These are phyloP conservation scores for Albula glossodonta DNA, from an alignment of 2,113 vertebrate genomes.

Conservation along the genomic window DNA sequence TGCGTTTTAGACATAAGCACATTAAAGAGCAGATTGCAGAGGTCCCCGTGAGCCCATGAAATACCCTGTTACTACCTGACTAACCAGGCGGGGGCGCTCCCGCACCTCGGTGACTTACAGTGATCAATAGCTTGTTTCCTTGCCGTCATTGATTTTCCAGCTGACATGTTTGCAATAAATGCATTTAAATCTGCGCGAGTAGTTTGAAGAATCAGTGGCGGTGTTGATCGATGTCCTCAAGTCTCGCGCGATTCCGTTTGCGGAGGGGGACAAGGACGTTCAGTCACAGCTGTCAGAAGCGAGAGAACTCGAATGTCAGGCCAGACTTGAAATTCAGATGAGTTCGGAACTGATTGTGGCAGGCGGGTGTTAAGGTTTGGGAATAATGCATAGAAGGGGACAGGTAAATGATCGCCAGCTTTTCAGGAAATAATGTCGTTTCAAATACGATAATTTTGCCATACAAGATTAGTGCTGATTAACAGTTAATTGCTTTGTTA, in stretches of 20 bases:
- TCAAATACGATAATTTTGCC: not conserved
- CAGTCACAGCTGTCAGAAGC: not conserved
- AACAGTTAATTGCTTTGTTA: not conserved
- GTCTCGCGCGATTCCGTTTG: not conserved
- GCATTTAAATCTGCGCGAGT: not conserved
- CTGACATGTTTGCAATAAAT: not conserved
- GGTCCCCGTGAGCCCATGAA: not conserved
- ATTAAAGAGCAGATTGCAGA: not conserved
- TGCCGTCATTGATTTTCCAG: not conserved
- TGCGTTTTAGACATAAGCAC: not conserved
- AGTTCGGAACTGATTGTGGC: not conserved
- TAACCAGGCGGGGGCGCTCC: not conserved
- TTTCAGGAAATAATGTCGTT: not conserved
- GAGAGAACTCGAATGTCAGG: not conserved
- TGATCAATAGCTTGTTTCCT: not conserved
- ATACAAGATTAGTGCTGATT: not conserved
- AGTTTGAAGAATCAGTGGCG: not conserved
- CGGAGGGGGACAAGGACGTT: not conserved
- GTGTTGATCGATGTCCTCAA: not conserved
- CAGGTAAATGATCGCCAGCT: not conserved
- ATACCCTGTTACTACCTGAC: not conserved
- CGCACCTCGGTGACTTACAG: not conserved
- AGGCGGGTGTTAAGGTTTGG: not conserved
- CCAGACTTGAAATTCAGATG: not conserved
- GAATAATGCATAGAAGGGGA: not conserved